Conservation (phyloP, 2,888 invertebrate genomes). For the Halictus quadricinctus region DNA sequence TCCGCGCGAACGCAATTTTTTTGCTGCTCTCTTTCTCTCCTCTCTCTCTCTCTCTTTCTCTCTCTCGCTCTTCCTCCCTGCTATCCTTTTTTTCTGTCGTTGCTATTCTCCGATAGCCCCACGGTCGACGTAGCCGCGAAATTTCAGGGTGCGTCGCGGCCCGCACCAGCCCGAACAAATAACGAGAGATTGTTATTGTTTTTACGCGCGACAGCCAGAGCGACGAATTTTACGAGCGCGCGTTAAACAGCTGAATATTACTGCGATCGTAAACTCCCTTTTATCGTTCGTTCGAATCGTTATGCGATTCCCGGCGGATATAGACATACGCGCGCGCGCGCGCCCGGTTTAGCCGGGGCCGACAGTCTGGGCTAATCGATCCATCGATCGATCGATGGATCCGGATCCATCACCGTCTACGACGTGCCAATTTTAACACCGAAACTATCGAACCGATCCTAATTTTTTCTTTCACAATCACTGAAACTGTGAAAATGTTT, state of each 20-base stretch:
- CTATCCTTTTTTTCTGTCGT: neutral
- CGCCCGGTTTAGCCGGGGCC: neutral
- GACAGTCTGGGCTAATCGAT: constrained; percentile 22
- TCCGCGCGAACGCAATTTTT: constrained; percentile 3
- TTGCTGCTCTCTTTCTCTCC: neutral
- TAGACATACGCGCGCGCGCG: constrained; percentile 12
- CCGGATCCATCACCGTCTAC: neutral
- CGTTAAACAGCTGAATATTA: constrained; percentile 72
- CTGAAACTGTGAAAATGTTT: neutral
- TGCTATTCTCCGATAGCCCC: neutral
- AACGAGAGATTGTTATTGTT: constrained; percentile 72
- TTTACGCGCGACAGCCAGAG: constrained; percentile 67
- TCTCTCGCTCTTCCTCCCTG: neutral
- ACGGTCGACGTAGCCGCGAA: constrained; percentile 32
- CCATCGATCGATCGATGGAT: constrained; percentile 49
- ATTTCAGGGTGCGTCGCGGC: constrained; percentile 35
- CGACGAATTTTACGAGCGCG: constrained; percentile 68
- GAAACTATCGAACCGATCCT: neutral
- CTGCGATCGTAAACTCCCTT: constrained; percentile 69
- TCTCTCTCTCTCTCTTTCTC: neutral
- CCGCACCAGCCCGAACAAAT: constrained; percentile 57
- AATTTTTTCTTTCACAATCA: no score
- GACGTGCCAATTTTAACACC: neutral
- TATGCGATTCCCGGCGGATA: constrained; percentile 67
- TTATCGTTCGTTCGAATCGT: constrained; percentile 70